phyloP scores from a whole-genome alignment of 2,888 invertebrate genomes.

The Gymnosoma rotundatum region DNA sequence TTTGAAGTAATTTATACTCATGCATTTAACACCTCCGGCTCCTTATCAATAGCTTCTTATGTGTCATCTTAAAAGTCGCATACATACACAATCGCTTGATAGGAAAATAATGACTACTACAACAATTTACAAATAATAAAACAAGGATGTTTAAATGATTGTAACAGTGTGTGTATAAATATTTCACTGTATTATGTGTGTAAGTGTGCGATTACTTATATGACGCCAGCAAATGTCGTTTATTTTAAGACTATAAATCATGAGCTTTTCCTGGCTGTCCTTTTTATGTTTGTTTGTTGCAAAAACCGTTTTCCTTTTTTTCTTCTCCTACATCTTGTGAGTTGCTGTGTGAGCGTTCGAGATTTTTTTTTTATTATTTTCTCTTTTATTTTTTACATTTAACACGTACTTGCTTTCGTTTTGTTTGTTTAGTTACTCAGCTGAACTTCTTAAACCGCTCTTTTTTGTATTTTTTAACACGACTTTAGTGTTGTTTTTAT shows the following conservation, averaged over 20 bases:
- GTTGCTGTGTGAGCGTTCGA: conserved; percentile 6
- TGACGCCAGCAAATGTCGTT: conserved; percentile 65
- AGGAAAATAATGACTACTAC: background rate
- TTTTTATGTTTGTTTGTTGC: conserved; percentile 34
- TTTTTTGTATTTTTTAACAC: conserved; percentile 21
- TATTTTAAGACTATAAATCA: conserved; percentile 80
- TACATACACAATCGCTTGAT: conserved; percentile 1
- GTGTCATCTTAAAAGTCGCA: conserved; percentile 44
- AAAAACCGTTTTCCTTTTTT: conserved; percentile 31
- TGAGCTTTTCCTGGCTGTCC: conserved; percentile 78
- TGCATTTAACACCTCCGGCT: conserved; percentile 46
- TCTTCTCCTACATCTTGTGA: conserved; percentile 31
- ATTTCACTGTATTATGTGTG: background rate
- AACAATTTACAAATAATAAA: conserved; percentile 30
- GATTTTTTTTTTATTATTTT: conserved; percentile 8
- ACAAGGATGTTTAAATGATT: conserved; percentile 6
- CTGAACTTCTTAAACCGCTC: conserved; percentile 61
- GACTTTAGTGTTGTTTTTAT: background rate
- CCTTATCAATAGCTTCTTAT: conserved; percentile 29
- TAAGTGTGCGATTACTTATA: conserved; percentile 17
- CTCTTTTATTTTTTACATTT: conserved; percentile 57
- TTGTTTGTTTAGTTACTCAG: conserved; percentile 41
- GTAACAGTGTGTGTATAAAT: background rate
- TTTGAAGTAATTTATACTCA: conserved; percentile 42
- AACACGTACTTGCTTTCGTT: conserved; percentile 72